Conservation (phyloP, 2,797 vertebrate species). For the Gila robusta region DNA sequence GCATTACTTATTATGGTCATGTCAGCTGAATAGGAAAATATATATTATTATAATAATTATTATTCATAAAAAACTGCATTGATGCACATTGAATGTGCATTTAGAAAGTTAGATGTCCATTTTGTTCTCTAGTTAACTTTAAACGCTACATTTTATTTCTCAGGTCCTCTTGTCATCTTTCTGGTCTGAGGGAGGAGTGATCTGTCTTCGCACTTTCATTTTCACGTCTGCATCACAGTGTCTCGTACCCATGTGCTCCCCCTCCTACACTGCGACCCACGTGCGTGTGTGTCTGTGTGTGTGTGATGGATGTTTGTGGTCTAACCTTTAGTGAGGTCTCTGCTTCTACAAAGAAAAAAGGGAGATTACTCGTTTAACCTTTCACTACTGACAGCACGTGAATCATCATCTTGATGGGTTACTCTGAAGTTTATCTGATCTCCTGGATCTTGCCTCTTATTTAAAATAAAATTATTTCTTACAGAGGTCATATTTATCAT, state of each 20-base stretch:
- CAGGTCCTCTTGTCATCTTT: constrained; percentile 28
- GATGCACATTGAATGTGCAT: neutral
- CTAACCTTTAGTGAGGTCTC: constrained; percentile 60
- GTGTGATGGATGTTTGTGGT: constrained; percentile 33
- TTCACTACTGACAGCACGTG: constrained; percentile 48
- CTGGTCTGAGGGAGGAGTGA: constrained; percentile 24
- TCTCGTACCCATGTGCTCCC: constrained; percentile 53
- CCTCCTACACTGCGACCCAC: constrained; percentile 44
- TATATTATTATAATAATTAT: neutral
- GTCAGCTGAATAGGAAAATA: neutral
- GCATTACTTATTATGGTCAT: neutral
- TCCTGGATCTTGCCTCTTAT: constrained; percentile 1
- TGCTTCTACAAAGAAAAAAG: constrained; percentile 49
- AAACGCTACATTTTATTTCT: neutral
- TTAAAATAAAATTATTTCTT: neutral
- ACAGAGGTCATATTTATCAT: neutral
- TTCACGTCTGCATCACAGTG: constrained; percentile 44
- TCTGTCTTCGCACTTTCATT: constrained; percentile 33
- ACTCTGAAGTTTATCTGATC: constrained; percentile 32
- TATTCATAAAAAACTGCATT: neutral
- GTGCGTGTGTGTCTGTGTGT: constrained; percentile 28
- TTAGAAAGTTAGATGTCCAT: neutral
- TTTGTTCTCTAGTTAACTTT: neutral
- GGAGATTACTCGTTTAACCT: constrained; percentile 63
- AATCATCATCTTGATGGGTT: constrained; percentile 58